A percentile compares a stretch with the other conserved stretches of the same genome.
phyloP scores from a whole-genome alignment of 2,888 invertebrate species.

The Troglohyphantes excavatus region DNA sequence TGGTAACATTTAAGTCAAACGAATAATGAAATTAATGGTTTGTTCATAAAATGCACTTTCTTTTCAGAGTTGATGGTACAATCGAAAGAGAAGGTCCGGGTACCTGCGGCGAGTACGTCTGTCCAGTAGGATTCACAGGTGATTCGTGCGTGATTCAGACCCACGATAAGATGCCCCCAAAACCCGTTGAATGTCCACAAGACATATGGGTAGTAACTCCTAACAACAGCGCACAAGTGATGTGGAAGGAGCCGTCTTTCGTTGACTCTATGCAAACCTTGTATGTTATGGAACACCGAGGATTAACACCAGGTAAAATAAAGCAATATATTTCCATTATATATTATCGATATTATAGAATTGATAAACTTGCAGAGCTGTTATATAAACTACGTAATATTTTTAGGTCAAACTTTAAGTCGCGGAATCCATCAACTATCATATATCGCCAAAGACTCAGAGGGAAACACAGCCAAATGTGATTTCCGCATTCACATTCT shows the following conservation, averaged over 20 bases:
- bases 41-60: background rate
- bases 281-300: slow-evolving; percentile 78
- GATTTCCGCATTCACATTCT: slow-evolving; percentile 94
- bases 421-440: slow-evolving; percentile 85
- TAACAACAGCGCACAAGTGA: slow-evolving; percentile 94
- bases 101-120: slow-evolving; percentile 93
- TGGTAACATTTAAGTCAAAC: no score
- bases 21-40: background rate
- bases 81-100: slow-evolving; percentile 95
- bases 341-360: background rate
- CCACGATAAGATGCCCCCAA: slow-evolving; percentile 92
- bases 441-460: slow-evolving; percentile 95
- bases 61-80: slow-evolving; percentile 87
- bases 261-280: slow-evolving; percentile 87
- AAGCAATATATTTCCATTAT: background rate
- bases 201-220: slow-evolving; percentile 96
- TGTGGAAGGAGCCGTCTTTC: slow-evolving; percentile 95
- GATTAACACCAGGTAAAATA: slow-evolving; percentile 78
- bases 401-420: slow-evolving; percentile 78
- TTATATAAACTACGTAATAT: background rate
- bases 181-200: slow-evolving; percentile 94
- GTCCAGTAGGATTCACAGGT: slow-evolving; percentile 93
- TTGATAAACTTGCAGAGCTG: background rate
- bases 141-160: slow-evolving; percentile 91
- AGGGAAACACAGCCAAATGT: slow-evolving; percentile 95